Conservation (phyloP, 2,888 invertebrate species). For the Stenoptilia bipunctidactyla region DNA sequence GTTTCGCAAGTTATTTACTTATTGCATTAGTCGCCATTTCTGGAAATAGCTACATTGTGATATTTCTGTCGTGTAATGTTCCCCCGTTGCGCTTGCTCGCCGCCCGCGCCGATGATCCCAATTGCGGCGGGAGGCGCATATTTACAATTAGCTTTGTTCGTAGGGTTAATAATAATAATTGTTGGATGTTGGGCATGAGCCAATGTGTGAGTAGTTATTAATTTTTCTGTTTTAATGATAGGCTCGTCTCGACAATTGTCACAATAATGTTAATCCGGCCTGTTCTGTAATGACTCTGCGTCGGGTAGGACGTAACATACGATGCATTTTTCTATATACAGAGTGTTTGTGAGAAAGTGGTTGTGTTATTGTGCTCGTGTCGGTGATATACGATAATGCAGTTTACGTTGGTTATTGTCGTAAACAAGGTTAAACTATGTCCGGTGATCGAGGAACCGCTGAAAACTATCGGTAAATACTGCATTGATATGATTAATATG, state of each 20-base stretch:
- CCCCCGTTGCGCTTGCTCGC: slow-evolving; percentile 32
- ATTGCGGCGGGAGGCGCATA: slow-evolving; percentile 64
- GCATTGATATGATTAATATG: background rate
- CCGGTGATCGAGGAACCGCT: slow-evolving; percentile 41
- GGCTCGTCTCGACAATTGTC: slow-evolving; percentile 42
- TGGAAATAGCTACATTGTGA: slow-evolving; percentile 50
- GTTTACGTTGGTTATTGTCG: slow-evolving; percentile 63
- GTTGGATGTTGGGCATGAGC: slow-evolving; percentile 44
- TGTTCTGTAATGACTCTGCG: slow-evolving; percentile 51
- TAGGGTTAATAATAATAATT: slow-evolving; percentile 50
- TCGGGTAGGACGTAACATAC: slow-evolving; percentile 47
- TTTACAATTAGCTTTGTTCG: slow-evolving; percentile 62
- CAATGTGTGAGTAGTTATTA: slow-evolving; percentile 37
- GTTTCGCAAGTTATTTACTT: background rate
- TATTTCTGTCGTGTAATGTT: slow-evolving; percentile 61
- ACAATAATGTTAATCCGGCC: slow-evolving; percentile 56
- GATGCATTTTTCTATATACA: slow-evolving; percentile 49
- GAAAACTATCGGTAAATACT: slow-evolving; percentile 45
- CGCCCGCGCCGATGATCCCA: slow-evolving; percentile 43
- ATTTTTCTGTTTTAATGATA: slow-evolving; percentile 42
- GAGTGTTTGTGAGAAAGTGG: slow-evolving; percentile 42
- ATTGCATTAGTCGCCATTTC: slow-evolving; percentile 32
- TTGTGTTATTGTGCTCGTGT: slow-evolving; percentile 32
- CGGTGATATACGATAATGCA: slow-evolving; percentile 43
- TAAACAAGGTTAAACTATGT: slow-evolving; percentile 60